These are phyloP conservation scores for Amiota communis DNA, from an alignment of 2,888 invertebrate genomes.

Conservation along the genomic window DNA sequence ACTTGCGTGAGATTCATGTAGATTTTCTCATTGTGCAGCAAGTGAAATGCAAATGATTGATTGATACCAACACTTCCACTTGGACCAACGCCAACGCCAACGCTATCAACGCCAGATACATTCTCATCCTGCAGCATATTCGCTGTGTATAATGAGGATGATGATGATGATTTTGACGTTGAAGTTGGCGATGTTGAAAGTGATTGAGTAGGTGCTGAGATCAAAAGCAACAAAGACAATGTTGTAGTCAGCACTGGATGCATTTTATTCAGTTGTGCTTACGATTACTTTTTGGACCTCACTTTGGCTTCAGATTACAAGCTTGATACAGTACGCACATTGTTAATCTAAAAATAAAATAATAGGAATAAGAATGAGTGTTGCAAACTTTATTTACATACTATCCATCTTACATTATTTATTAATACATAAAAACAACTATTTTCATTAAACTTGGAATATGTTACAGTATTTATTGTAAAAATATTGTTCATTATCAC, in stretches of 20 bases:
- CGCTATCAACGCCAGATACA: neutral
- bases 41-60: constrained; percentile 29
- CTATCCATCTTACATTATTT: too few species aligned
- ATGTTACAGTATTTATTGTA: too few species aligned
- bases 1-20: constrained; percentile 68
- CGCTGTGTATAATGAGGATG: neutral
- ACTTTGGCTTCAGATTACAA: too few species aligned
- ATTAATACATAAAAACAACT: too few species aligned
- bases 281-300: too few species aligned
- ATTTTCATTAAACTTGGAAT: too few species aligned
- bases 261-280: neutral
- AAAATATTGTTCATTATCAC: too few species aligned
- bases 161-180: constrained; percentile 5
- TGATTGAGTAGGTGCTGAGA: constrained; percentile 5
- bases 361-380: too few species aligned
- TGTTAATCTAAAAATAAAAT: too few species aligned
- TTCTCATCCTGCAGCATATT: constrained; percentile 14
- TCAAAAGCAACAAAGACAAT: neutral
- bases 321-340: too few species aligned
- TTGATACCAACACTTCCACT: neutral
- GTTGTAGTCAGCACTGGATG: neutral
- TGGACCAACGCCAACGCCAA: neutral
- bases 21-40: constrained; percentile 67
- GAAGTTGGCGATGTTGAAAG: neutral
- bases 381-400: too few species aligned